phyloP scores from a whole-genome alignment of 2,113 vertebrate species.

The Garra rufa region DNA sequence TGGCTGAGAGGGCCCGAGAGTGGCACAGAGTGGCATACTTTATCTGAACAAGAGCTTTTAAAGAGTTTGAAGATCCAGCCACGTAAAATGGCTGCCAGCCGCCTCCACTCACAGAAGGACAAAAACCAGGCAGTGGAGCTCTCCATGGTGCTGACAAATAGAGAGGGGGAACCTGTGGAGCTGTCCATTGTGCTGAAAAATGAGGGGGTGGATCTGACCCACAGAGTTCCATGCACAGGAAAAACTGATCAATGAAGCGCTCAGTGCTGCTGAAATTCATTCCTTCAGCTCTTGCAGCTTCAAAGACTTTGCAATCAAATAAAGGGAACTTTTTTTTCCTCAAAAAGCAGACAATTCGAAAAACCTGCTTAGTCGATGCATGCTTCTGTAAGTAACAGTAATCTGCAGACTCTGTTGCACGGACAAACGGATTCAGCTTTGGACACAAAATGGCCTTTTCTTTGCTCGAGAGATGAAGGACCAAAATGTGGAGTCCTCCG shows the following conservation, averaged over 20 bases:
- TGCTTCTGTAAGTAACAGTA: background rate
- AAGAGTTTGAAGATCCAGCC: conserved; percentile 53
- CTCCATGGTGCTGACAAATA: conserved; percentile 51
- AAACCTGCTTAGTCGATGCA: background rate
- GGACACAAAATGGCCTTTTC: background rate
- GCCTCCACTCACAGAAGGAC: conserved; percentile 35
- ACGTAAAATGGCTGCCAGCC: conserved; percentile 64
- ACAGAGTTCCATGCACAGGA: conserved; percentile 4
- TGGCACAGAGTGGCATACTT: conserved; percentile 68
- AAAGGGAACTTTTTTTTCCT: background rate
- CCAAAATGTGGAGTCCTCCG: background rate
- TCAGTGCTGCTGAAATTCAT: conserved; percentile 21
- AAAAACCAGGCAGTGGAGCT: conserved; percentile 51
- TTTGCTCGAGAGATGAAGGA: background rate
- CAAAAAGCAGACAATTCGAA: background rate
- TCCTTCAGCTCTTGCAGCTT: background rate
- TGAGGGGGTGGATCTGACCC: conserved; percentile 38
- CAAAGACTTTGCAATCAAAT: conserved; percentile 26
- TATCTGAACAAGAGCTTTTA: conserved; percentile 65
- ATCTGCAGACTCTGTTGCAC: background rate
- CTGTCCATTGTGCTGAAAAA: conserved; percentile 23
- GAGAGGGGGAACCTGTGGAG: conserved; percentile 27
- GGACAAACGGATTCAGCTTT: background rate
- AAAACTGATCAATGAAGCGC: conserved; percentile 39
- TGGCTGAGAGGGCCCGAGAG: conserved; percentile 70